Evolutionary conservation across 2,888 invertebrate species (phyloP), one percentile per base, ranked within the genome.

Genomic region (Plagodis dolabraria): DNA sequence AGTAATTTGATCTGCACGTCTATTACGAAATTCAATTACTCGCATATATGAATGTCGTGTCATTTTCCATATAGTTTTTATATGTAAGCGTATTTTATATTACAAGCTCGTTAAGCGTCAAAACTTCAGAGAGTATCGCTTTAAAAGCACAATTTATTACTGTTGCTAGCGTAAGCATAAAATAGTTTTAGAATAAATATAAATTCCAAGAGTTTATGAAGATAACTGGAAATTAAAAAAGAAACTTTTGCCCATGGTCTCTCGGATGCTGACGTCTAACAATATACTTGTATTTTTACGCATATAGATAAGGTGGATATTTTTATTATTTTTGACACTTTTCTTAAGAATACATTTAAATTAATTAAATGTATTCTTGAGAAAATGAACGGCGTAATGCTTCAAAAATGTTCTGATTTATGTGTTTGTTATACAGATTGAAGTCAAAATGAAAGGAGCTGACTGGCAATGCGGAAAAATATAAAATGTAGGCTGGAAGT

Each of bases 1-100:
- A 77, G 76, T 83, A 82, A 83, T 86, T 84, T 83, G 80, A 83
- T 82, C 74, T 78, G 79, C 81, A 72, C 75, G 78, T 86, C 83
- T 74, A 83, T 82, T 80, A 80, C 71, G 76, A 82, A 83, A 82
- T 85, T 82, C 79, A 85, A 86, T 85, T 83, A 82, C 76, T 70
- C 74, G 64, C 69, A 65, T 74, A 73, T 22, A 9, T 75, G 71
- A 70, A 74, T 57, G 53, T 65, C 65, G 68, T 70, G 60, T 68
- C 68, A 65, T 47, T 50, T 50, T 43, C 33, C 38, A 43, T 59
- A 9, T 44, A 9, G 54, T n/a, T 33, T 50, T 9, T 45, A 22
- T 40, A 47, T 40, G 40, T 10, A 40, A 40, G 10, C 10, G 5
- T 10, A 40, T 40, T 40, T 10, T 40, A 40, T 40, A 10, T 10